Evolutionary conservation across 2,888 invertebrate species (phyloP).

Genomic region (Itoplectis maculator): DNA sequence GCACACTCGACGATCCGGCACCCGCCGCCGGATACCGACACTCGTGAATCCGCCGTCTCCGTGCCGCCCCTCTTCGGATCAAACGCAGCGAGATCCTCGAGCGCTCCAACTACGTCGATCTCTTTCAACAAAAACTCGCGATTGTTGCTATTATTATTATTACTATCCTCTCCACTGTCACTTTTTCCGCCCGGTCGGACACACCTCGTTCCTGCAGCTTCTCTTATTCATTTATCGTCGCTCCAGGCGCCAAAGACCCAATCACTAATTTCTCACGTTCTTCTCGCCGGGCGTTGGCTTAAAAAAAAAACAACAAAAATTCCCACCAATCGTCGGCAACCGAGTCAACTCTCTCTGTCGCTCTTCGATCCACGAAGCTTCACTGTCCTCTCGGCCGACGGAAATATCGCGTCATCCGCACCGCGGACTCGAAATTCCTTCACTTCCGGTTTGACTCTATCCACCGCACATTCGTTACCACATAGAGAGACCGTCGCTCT

Average conservation of each 20-base stretch:
- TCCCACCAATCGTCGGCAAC: too few relatives aligned
- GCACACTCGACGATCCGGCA: constrained; percentile 59
- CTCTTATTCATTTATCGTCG: constrained; percentile 62
- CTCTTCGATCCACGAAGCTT: constrained; percentile 4
- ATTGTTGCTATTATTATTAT: neutral
- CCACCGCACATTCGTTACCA: neutral
- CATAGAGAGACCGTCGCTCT: too few relatives aligned
- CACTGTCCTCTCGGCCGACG: neutral
- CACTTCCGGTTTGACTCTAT: neutral
- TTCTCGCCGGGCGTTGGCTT: neutral
- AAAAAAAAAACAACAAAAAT: neutral
- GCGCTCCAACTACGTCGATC: neutral
- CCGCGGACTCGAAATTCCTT: neutral
- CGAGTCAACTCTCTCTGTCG: too few relatives aligned
- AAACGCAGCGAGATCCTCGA: constrained; percentile 23
- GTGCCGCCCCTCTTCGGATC: too few relatives aligned
- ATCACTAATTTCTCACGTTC: constrained; percentile 4
- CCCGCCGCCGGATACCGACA: constrained; percentile 67
- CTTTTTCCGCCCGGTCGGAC: constrained; percentile 60
- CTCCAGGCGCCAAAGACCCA: neutral
- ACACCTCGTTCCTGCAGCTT: constrained; percentile 60
- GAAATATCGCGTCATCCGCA: neutral
- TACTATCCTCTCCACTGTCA: constrained; percentile 29
- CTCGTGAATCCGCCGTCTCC: constrained; percentile 43
- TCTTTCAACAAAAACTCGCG: too few relatives aligned